These are phyloP conservation scores for Hartigia nigra DNA, from an alignment of 2,888 invertebrate genomes.

Conservation along the genomic window DNA sequence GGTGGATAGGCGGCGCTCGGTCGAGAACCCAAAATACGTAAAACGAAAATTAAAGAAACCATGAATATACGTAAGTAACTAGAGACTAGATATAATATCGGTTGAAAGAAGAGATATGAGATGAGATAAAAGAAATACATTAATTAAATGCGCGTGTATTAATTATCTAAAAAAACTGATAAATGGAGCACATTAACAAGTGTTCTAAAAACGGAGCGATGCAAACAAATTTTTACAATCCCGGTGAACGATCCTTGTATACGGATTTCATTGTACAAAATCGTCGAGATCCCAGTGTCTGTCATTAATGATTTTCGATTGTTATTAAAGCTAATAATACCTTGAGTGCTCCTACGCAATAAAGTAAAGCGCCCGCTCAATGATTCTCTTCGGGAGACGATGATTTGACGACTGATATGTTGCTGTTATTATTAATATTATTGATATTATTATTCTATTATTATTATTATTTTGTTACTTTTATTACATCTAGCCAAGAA, in stretches of 20 bases:
- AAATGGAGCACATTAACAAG: neutral
- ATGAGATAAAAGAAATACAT: conserved; percentile 27
- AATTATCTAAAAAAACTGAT: neutral
- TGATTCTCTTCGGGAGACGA: conserved; percentile 7
- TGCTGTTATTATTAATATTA: conserved; percentile 26
- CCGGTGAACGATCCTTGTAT: neutral
- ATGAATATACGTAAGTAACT: neutral
- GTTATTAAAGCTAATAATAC: conserved; percentile 33
- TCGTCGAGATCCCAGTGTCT: conserved; percentile 31
- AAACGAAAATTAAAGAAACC: neutral
- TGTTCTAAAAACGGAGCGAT: neutral
- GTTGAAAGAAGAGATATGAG: neutral
- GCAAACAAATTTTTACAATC: neutral
- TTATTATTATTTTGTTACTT: neutral
- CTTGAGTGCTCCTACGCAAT: neutral
- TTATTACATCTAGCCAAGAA: neutral
- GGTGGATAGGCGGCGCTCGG: neutral
- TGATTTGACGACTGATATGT: conserved; percentile 27
- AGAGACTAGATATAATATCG: neutral
- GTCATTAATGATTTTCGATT: conserved; percentile 30
- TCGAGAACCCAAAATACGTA: neutral
- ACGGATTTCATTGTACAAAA: conserved; percentile 40
- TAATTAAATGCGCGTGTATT: conserved; percentile 27
- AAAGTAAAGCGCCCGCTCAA: neutral
- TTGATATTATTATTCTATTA: conserved; percentile 7